Percentiles rank a stretch among this genome's conserved stretches.
These are phyloP conservation scores for Falcunculus frontatus DNA, from an alignment of 2,113 vertebrate species.

Conservation along the genomic window DNA sequence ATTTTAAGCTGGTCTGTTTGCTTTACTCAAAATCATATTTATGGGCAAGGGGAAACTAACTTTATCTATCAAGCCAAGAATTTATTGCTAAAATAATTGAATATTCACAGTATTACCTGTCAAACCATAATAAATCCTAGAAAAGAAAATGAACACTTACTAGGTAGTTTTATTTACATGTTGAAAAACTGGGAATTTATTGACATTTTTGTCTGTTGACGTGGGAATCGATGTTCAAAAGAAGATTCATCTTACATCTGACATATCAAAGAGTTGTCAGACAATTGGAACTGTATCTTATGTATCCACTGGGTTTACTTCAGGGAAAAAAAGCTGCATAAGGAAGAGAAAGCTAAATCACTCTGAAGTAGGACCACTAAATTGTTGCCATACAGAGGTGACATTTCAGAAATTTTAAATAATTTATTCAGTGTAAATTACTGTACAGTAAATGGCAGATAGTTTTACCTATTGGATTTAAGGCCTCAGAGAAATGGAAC, in stretches of 20 bases:
- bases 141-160: background rate
- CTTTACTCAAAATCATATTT: background rate
- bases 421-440: background rate
- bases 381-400: background rate
- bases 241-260: background rate
- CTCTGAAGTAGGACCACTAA: background rate
- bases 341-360: background rate
- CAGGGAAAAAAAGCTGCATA: background rate
- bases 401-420: background rate
- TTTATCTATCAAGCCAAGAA: background rate
- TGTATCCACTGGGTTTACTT: background rate
- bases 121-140: background rate
- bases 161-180: background rate
- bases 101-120: background rate
- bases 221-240: background rate
- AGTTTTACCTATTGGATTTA: background rate
- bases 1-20: background rate
- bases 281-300: background rate
- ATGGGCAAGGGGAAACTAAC: background rate
- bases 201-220: background rate
- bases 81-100: background rate
- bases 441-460: background rate
- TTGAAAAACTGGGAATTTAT: background rate
- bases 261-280: background rate
- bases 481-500: background rate